Conservation (phyloP, 2,797 vertebrate species). For the Lycodopsis pacificus region DNA sequence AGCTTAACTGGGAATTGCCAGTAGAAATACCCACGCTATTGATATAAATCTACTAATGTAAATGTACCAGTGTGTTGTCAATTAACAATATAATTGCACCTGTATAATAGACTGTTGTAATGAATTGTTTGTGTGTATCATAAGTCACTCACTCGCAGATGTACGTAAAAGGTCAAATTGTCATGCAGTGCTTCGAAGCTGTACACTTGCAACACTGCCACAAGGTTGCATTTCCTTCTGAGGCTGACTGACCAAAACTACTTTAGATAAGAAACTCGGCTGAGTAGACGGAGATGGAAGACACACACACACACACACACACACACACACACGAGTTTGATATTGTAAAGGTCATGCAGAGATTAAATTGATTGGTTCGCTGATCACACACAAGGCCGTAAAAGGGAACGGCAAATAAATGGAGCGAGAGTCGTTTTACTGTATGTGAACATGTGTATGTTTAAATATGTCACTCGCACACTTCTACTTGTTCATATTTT, state of each 20-base stretch:
- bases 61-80: neutral
- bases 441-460: slow-evolving; percentile 2
- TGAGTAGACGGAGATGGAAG: slow-evolving; percentile 32
- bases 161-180: neutral
- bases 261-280: slow-evolving; percentile 40
- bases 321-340: neutral
- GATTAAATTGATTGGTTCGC: slow-evolving; percentile 30
- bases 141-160: neutral
- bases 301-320: slow-evolving; percentile 5
- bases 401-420: slow-evolving; percentile 20
- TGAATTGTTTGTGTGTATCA: neutral
- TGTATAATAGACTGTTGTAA: neutral
- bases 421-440: neutral
- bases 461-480: neutral
- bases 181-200: neutral
- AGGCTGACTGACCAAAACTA: slow-evolving; percentile 45
- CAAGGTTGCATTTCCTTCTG: slow-evolving; percentile 32
- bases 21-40: neutral
- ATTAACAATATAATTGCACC: neutral
- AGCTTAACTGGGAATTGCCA: neutral
- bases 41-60: neutral
- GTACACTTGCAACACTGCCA: neutral
- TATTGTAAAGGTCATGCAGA: slow-evolving; percentile 41
- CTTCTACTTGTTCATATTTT: neutral
- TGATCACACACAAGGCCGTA: slow-evolving; percentile 25